Evolutionary conservation across 2,113 vertebrate genomes (phyloP), one percentile per base, ranked within the genome.

Genomic region (Pangasianodon gigas): DNA sequence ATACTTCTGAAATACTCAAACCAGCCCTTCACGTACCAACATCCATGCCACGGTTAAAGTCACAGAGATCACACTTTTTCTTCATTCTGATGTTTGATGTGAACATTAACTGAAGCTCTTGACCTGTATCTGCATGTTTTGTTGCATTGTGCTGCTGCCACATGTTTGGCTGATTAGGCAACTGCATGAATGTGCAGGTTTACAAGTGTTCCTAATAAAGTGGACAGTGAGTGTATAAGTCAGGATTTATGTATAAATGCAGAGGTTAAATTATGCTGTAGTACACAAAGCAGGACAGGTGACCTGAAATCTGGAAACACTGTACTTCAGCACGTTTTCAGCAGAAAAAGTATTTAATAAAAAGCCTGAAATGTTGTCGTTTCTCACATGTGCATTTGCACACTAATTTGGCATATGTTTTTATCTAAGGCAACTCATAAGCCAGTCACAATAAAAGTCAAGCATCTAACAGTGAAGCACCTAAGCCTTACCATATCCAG

Each of bases 401-500:
- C 37, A 75, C 21, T 44, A 44, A 44, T 24, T 46, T 75, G 74
- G 2, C 21, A 69, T 14, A 16, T 37, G 1, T 6, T 71, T 71
- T 37, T 71, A 74, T 74, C 37, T 18, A 41, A 74, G 69, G 37
- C 1, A 79, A 29, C 24, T 48, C 24, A 29, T 82, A 82, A 56
- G 1, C 18, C 52, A 56, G 18, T 83, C n/a, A 83, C 14, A 56
- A 41, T 2, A 54, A 48, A 81, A 32, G 6, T 52, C 13, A 85
- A 41, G 24, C 32, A 56, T 60, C 24, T 4, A 69, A 4, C 14
- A 51, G 14, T 85, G n/a, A 37, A 86, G 29, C 2, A 24, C 8
- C 16, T 37, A 26, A 82, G 18, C 18, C 96, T 97, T 97, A 99
- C 98, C 98, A 79, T 98, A 99, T 95, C 98, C 98, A 85, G 97